phyloP scores from a whole-genome alignment of 92 coral and sea anemone species.

The Epizoanthus rinbou region DNA sequence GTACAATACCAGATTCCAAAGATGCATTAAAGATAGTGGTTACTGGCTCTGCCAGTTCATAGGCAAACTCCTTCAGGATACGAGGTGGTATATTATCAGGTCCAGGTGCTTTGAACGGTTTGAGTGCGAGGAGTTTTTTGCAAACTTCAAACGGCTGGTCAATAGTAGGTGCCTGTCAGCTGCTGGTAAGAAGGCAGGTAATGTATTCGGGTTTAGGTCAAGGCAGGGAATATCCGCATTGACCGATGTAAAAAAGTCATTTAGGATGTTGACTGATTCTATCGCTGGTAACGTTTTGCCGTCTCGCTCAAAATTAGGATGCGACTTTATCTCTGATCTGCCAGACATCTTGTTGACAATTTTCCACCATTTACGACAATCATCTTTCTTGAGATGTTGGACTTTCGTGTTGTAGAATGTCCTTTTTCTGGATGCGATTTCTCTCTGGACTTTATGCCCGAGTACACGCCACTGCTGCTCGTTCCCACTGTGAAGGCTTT shows the following conservation, averaged over 20 bases:
- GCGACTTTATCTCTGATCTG: not conserved
- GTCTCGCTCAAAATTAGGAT: not conserved
- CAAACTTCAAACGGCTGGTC: too few species aligned
- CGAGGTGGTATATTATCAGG: too few species aligned
- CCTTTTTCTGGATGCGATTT: not conserved
- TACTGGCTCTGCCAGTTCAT: too few species aligned
- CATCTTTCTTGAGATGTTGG: not conserved
- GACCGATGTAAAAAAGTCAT: not conserved
- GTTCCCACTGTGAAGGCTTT: not conserved
- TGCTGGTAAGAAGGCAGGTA: too few species aligned
- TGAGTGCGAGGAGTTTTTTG: too few species aligned
- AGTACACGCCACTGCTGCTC: not conserved
- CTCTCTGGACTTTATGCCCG: not conserved
- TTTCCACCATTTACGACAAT: not conserved
- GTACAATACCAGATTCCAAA: not conserved
- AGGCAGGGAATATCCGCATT: not conserved
- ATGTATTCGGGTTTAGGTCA: too few species aligned
- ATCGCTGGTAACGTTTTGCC: not conserved
- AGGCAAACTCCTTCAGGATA: too few species aligned
- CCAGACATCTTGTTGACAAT: not conserved
- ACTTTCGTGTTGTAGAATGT: too few species aligned
- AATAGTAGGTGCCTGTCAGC: too few species aligned
- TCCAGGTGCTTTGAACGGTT: too few species aligned
- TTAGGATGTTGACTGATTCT: not conserved
- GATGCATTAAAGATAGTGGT: too few species aligned